Percentiles rank a stretch among this genome's conserved stretches.
Conservation (phyloP, 2,888 invertebrate genomes). For the Stegophylla sp. region DNA sequence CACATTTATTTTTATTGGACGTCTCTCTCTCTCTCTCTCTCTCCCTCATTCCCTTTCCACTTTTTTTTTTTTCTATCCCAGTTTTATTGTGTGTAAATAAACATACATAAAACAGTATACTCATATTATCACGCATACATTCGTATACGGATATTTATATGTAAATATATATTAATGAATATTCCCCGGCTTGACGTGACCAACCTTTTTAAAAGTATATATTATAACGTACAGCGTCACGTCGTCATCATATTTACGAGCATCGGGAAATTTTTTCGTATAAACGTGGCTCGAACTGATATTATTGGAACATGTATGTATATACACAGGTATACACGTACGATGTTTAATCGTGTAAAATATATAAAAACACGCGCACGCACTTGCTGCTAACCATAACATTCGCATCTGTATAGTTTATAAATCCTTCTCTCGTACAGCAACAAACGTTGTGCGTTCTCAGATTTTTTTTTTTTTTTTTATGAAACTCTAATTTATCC, state of each 20-base stretch:
- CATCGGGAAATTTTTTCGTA: not conserved
- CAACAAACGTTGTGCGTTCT: not conserved
- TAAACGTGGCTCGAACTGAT: not conserved
- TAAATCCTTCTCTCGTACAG: not conserved
- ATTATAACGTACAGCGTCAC: not conserved
- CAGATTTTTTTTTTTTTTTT: not conserved
- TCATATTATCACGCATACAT: too few relatives aligned
- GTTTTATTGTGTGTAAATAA: not conserved
- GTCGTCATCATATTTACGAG: not conserved
- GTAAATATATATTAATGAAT: too few relatives aligned
- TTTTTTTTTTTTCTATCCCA: not conserved
- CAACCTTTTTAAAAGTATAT: conserved; percentile 31
- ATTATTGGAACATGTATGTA: not conserved
- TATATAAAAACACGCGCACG: not conserved
- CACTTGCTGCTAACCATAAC: not conserved
- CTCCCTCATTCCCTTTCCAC: too few relatives aligned
- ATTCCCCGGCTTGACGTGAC: not conserved
- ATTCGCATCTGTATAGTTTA: too few relatives aligned
- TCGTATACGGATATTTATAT: too few relatives aligned
- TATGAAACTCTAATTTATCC: not conserved
- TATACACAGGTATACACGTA: not conserved
- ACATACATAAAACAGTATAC: not conserved
- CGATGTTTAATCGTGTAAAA: not conserved
- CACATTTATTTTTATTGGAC: not conserved
- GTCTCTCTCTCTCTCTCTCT: too few relatives aligned